Evolutionary conservation across 2,888 invertebrate species (phyloP).

Genomic region (Pelosia muscerda): DNA sequence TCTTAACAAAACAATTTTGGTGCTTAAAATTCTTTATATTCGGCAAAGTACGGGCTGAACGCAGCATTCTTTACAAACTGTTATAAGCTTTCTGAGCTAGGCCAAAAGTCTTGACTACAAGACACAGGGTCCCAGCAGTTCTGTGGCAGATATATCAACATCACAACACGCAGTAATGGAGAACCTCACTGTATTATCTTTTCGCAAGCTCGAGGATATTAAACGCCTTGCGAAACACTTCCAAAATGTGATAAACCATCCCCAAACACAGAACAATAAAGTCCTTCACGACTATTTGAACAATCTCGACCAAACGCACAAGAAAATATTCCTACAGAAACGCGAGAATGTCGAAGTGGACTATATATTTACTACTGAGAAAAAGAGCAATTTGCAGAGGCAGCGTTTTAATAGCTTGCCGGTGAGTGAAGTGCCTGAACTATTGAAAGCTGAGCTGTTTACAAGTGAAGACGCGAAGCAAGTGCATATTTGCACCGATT

Average conservation of each 20-base stretch:
- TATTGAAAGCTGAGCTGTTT: conserved; percentile 74
- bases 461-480: conserved; percentile 73
- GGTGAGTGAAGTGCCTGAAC: conserved; percentile 79
- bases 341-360: conserved; percentile 79
- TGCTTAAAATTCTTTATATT: conserved; percentile 30
- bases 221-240: conserved; percentile 77
- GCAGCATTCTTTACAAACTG: conserved; percentile 42
- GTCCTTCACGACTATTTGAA: conserved; percentile 67
- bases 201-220: conserved; percentile 76
- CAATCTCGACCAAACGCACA: conserved; percentile 71
- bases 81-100: conserved; percentile 46
- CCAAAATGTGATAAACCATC: conserved; percentile 70
- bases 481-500: conserved; percentile 82
- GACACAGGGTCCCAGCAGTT: conserved; percentile 52
- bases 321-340: conserved; percentile 69
- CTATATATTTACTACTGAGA: conserved; percentile 82
- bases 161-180: conserved; percentile 51
- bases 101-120: conserved; percentile 47
- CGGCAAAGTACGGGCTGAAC: conserved; percentile 52
- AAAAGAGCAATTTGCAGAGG: conserved; percentile 77
- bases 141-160: conserved; percentile 13
- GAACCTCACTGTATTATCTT: conserved; percentile 74
- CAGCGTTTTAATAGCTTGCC: conserved; percentile 82
- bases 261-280: conserved; percentile 66
- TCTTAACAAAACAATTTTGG: conserved; percentile 57